A percentile compares a stretch with the other conserved stretches of the same genome.
Evolutionary conservation across 2,797 vertebrate genomes (phyloP).

Genomic region (Danio albolineatus): DNA sequence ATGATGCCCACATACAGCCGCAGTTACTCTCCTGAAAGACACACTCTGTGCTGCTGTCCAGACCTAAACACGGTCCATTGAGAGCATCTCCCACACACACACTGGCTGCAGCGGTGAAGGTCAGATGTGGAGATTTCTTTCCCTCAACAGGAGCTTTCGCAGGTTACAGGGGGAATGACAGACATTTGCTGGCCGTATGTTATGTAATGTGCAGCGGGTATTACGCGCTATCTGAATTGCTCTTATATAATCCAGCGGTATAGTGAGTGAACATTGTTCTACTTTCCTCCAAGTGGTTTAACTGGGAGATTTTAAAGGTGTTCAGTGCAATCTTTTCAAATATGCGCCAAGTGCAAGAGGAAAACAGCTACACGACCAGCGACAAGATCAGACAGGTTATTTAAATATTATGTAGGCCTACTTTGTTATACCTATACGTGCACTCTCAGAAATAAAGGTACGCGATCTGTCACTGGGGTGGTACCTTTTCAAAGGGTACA

Average conservation of each 20-base stretch:
- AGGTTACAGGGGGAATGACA: slow-evolving; percentile 45
- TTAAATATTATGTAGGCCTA: too few relatives aligned
- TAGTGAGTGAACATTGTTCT: neutral
- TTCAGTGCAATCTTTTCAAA: neutral
- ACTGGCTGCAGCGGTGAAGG: too few relatives aligned
- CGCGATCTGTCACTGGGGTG: too few relatives aligned
- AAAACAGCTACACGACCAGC: too few relatives aligned
- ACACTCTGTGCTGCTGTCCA: too few relatives aligned
- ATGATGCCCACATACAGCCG: slow-evolving; percentile 74
- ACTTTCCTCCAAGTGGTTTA: neutral
- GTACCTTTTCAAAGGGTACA: too few relatives aligned
- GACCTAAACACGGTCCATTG: neutral
- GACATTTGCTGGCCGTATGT: slow-evolving; percentile 12
- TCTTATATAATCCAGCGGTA: slow-evolving; percentile 35
- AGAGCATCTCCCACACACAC: neutral
- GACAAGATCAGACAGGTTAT: too few relatives aligned
- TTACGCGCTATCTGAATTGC: slow-evolving; percentile 37
- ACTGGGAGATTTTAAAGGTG: neutral
- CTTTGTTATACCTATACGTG: too few relatives aligned
- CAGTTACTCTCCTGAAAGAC: slow-evolving; percentile 9
- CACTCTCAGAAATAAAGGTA: too few relatives aligned
- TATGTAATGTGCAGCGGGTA: slow-evolving; percentile 35
- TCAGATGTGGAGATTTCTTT: too few relatives aligned
- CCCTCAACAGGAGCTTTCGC: slow-evolving; percentile 26
- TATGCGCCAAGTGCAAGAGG: too few relatives aligned